A percentile compares a stretch with the other conserved stretches of the same genome.
Evolutionary conservation across 2,888 invertebrate species (phyloP).

Genomic region (Drosophila macrothrix): DNA sequence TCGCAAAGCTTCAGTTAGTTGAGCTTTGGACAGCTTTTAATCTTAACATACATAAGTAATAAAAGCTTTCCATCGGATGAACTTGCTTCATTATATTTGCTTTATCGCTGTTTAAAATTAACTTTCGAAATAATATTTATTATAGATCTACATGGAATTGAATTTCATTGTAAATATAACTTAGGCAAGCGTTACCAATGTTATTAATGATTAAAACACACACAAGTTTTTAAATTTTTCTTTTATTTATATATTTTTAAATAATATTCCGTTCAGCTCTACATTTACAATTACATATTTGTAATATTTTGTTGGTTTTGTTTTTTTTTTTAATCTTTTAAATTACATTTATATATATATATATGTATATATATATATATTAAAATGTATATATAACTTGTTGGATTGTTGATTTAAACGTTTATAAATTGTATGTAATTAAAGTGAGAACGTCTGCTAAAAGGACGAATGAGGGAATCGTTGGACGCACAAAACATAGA

Average conservation of each 20-base stretch:
- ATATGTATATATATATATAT: conserved; percentile 66
- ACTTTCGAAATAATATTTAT: background rate
- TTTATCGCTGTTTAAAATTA: background rate
- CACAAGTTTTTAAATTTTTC: conserved; percentile 49
- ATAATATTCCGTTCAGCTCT: conserved; percentile 77
- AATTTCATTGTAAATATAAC: too few species aligned
- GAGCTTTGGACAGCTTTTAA: background rate
- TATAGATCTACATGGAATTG: background rate
- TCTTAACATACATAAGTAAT: background rate
- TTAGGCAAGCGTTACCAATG: background rate
- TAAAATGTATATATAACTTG: conserved; percentile 75
- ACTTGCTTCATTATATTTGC: background rate
- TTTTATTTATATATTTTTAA: conserved; percentile 78
- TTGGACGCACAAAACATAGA: conserved; percentile 33
- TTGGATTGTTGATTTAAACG: conserved; percentile 52
- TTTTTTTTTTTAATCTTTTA: conserved; percentile 48
- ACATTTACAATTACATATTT: conserved; percentile 82
- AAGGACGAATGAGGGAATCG: conserved; percentile 57
- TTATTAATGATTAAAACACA: background rate
- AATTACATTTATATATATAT: conserved; percentile 60
- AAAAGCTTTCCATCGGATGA: background rate
- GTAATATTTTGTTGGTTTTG: conserved; percentile 65
- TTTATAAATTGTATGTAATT: conserved; percentile 57
- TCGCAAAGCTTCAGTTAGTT: background rate
- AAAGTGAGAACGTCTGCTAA: conserved; percentile 67